Conservation (phyloP, 2,797 vertebrate genomes). For the Tragopan temminckii region DNA sequence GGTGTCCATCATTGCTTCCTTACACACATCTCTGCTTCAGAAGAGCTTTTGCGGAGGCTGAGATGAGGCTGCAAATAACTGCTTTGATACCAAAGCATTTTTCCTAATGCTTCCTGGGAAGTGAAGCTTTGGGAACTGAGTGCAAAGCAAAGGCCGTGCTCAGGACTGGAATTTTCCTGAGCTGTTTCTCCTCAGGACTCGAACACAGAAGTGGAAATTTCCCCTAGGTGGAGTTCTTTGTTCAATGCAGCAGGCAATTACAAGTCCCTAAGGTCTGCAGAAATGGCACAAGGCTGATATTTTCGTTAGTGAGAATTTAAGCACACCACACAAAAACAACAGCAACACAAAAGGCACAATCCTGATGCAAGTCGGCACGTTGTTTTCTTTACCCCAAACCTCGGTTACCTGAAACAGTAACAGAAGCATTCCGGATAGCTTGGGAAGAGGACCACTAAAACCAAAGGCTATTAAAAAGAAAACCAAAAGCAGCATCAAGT, state of each 20-base stretch:
- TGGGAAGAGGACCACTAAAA: conserved; percentile 3
- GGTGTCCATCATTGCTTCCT: neutral
- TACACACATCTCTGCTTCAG: accelerated
- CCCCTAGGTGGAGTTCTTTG: conserved; percentile 66
- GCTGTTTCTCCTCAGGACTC: neutral
- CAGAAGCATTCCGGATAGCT: neutral
- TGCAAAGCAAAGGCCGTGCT: neutral
- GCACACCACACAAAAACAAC: neutral
- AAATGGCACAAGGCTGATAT: conserved; percentile 34
- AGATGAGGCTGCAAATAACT: neutral
- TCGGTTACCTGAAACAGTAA: neutral
- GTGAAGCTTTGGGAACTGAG: neutral
- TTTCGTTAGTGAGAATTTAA: neutral
- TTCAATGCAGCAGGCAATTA: conserved; percentile 60
- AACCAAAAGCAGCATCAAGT: neutral
- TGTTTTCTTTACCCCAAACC: neutral
- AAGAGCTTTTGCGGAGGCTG: neutral
- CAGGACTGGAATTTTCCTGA: conserved; percentile 59
- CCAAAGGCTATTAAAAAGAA: neutral
- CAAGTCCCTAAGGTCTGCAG: conserved; percentile 54
- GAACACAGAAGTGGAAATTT: conserved; percentile 49
- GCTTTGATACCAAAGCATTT: accelerated
- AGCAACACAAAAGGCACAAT: neutral
- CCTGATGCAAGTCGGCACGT: neutral
- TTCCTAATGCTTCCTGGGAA: neutral